Evolutionary conservation across 2,113 vertebrate genomes (phyloP).

Genomic region (Planiliza haematocheilus): DNA sequence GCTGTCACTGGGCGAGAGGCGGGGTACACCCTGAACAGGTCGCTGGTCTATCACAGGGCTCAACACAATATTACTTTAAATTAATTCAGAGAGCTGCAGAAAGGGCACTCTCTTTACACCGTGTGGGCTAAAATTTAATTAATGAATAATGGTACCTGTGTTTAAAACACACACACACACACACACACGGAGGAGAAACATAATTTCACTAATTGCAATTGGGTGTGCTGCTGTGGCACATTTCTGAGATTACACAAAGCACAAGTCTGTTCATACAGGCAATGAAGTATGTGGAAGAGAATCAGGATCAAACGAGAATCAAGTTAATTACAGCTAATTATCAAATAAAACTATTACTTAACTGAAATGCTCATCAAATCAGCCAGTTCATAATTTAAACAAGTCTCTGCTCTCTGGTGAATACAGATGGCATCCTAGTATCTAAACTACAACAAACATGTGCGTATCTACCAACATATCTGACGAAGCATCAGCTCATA

Average conservation of each 20-base stretch:
- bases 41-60: too few species aligned
- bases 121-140: not conserved
- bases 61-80: conserved; percentile 6
- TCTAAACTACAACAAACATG: too few species aligned
- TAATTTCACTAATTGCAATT: conserved; percentile 16
- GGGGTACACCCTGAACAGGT: too few species aligned
- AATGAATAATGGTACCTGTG: not conserved
- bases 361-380: conserved; percentile 6
- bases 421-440: too few species aligned
- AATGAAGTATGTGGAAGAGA: conserved; percentile 4
- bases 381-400: not conserved
- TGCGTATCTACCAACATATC: too few species aligned
- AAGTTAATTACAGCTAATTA: conserved; percentile 21
- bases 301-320: conserved; percentile 11
- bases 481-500: too few species aligned
- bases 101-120: not conserved
- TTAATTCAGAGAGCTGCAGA: conserved; percentile 4
- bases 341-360: conserved; percentile 7
- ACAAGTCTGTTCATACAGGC: not conserved
- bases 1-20: too few species aligned
- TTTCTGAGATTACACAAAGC: conserved; percentile 18
- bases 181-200: not conserved
- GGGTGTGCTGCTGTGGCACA: not conserved
- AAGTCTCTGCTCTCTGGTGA: too few species aligned
- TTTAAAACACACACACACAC: too few species aligned